Base-by-base conservation (phyloP, 2,888 invertebrate species). In the Nemotelus nigrinus region DNA sequence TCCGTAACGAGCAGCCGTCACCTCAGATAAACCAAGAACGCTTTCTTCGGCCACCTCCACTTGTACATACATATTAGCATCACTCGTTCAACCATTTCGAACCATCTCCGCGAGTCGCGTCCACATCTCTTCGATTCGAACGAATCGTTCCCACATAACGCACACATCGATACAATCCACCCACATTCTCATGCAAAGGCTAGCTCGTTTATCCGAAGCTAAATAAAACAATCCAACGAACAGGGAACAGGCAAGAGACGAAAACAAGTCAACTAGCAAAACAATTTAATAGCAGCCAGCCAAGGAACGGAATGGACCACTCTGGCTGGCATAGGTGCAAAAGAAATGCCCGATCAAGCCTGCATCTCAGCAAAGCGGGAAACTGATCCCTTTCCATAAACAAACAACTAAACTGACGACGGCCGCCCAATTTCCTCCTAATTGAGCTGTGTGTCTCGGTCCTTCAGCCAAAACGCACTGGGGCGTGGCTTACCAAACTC, bases 1-100 rank as follows among this genome's bases (percentile, higher is more conserved):
- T 71, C 65, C 71, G 58, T 77, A 77, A 77, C 79, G 77, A 77
- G 77, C 76, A 58, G 65, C 77, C 77, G 76, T 79, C 71, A 55
- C 63, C 65, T 72, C 58, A 65, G 57, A 74, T 74, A 50, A 74
- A 63, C 74, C 39, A 53, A 70, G 70, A 70, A 70, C 43, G 70
- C 55, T 45, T 76, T 57, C 47, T 45, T 70, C n/a, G 7, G 70
- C 44, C 65, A n/a, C 63, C 63, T 65, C 10, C 47, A 57, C 68
- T 47, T n/a, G 57, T 8, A 43, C 41, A 43, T 43, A 47, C 25
- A 25, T 25, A 25, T 25, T 25, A 25, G 25, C 25, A 25, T 25
- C 25, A 25, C 25, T 25, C 25, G 25, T 25, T 25, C 25, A 25
- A 25, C 25, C 25, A 25, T 25, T 25, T 25, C 25, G 25, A 25